Base-by-base conservation (phyloP, 2,113 vertebrate genomes). In the Casuarius casuarius region DNA sequence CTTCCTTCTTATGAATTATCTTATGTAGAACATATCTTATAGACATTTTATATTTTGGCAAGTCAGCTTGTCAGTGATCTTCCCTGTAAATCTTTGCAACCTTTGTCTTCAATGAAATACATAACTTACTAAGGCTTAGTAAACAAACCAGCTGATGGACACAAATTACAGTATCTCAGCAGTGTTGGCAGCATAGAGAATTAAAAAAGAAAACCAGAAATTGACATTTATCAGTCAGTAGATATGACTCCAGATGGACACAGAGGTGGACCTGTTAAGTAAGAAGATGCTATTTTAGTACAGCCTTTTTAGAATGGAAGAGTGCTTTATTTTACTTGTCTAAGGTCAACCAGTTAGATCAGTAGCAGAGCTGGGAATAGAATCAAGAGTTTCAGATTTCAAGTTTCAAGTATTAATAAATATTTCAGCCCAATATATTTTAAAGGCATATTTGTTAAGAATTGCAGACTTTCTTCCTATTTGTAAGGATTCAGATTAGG, bases 391-490 rank as follows among this genome's bases (percentile, higher is more conserved):
- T 93, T 83, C 44, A 56, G 63, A 78, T 72, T 96, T 84, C 85
- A 96, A 95, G 89, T 92, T 94, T 92, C 63, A 90, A 94, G 54
- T 92, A 96, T 89, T 97, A 95, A 96, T 86, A 96, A 93, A 75
- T 95, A 89, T 88, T 91, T 73, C 65, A 87, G 74, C 35, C 67
- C n/a, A 88, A 84, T 92, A 35, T 56, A 92, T 90, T 95, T 97
- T 94, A 94, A 94, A 95, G 87, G 78, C 92, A 56, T 89, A 96
- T 89, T 83, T 91, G 67, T 54, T 91, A 96, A 85, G 84, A 94
- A 70, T 49, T 80, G 14, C 51, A 62, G 33, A 16, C 31, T 38
- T 91, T 79, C 72, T 42, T 14, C 35, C 23, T 85, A 16, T 71
- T 90, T 83, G 42, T 77, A 85, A 83, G 6, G n/a, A 75, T 71